A percentile compares a stretch with the other conserved stretches of the same genome.
Evolutionary conservation across 2,888 invertebrate genomes (phyloP).

Genomic region (Drosophila histrio): DNA sequence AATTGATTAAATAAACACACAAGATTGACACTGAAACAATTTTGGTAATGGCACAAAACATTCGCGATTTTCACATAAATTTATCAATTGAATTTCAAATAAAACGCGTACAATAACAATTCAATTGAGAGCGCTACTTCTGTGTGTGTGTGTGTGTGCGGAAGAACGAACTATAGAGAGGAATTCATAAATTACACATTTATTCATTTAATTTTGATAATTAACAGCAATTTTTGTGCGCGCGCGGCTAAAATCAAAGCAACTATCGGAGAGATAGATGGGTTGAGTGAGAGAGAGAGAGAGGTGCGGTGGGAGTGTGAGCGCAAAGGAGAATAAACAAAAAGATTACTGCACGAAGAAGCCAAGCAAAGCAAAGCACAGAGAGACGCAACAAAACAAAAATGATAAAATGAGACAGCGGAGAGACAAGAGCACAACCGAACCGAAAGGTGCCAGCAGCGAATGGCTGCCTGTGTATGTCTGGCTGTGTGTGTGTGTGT

Average conservation of each 20-base stretch:
- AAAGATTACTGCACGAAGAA: conserved; percentile 55
- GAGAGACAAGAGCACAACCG: conserved; percentile 47
- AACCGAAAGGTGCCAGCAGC: conserved; percentile 45
- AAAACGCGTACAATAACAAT: conserved; percentile 57
- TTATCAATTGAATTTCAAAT: conserved; percentile 53
- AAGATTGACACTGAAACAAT: conserved; percentile 34
- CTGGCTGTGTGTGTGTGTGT: conserved; percentile 8
- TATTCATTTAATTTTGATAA: conserved; percentile 54
- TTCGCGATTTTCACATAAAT: conserved; percentile 42
- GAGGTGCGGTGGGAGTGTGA: conserved; percentile 11
- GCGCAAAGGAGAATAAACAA: conserved; percentile 61
- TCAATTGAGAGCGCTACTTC: conserved; percentile 33
- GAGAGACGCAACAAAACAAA: conserved; percentile 55
- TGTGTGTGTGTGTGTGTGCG: conserved; percentile 20
- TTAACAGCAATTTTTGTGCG: conserved; percentile 62
- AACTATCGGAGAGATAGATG: conserved; percentile 18
- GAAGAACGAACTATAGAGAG: conserved; percentile 11
- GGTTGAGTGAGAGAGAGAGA: not conserved
- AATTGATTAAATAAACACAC: conserved; percentile 45
- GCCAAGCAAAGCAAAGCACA: conserved; percentile 26
- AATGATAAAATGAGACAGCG: conserved; percentile 55
- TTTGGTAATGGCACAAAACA: conserved; percentile 17
- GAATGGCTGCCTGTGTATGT: conserved; percentile 26
- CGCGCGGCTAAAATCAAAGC: conserved; percentile 74
- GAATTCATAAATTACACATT: conserved; percentile 53